Conservation (phyloP, 2,113 vertebrate species). For the Odontophorus gujanensis region DNA sequence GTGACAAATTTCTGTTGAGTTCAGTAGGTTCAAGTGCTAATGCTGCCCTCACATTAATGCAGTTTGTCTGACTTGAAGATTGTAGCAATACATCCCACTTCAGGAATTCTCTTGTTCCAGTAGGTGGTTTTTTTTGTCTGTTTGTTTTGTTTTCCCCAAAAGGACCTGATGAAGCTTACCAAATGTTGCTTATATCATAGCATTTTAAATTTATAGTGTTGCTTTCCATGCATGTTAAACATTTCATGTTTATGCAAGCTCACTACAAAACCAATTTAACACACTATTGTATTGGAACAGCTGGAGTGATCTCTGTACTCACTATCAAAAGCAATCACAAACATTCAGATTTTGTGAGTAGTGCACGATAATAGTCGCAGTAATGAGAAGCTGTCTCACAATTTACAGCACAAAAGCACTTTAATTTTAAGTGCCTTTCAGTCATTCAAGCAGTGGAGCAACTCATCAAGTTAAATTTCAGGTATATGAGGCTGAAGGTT, state of each 20-base stretch:
- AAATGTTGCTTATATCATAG: background rate
- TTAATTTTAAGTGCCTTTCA: background rate
- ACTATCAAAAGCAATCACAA: background rate
- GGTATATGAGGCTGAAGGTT: background rate
- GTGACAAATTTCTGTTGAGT: background rate
- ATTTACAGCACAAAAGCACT: background rate
- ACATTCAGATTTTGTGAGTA: background rate
- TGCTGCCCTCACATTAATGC: background rate
- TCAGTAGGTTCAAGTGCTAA: background rate
- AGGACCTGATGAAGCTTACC: background rate
- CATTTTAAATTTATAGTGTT: background rate
- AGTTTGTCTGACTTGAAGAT: background rate
- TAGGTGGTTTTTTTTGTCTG: background rate
- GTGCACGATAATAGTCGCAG: background rate
- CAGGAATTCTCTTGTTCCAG: background rate
- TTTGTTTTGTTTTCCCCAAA: background rate
- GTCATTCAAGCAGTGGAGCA: background rate
- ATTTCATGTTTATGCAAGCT: background rate
- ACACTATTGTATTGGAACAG: background rate
- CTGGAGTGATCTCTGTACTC: background rate
- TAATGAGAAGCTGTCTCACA: background rate
- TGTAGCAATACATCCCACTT: background rate
- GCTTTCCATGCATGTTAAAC: background rate
- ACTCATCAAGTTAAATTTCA: background rate
- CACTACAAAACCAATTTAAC: background rate